Evolutionary conservation across 2,888 invertebrate species (phyloP), one percentile per base, ranked within the genome.

Genomic region (Cryptosula pallasiana): DNA sequence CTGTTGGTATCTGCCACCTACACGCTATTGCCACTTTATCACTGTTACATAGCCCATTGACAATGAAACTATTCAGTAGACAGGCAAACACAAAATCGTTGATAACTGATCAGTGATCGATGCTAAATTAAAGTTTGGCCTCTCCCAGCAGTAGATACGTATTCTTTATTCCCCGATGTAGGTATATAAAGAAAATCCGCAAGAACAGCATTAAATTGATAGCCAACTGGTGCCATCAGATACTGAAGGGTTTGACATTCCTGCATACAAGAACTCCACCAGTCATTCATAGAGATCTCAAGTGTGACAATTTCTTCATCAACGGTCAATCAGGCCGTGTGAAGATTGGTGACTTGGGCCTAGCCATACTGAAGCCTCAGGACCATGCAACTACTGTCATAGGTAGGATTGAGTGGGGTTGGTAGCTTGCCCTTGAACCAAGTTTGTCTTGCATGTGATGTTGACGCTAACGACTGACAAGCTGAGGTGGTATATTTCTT

Each of bases 241-340:
- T 99, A 80, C 88, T 99, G 75, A 98, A 88, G 86, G 99, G 99
- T 35, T 88, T 99, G 74, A 92, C 94, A 81, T 99, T 98, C 86
- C 89, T 99, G 73, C 99, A 99, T 87, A 96, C 97, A 58, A 89
- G 98, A 77, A 86, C 93, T 72, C 95, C 96, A 71, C 95, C 96
- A 72, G 96, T 98, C 80, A 97, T 98, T 81, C 98, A 98, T 87
- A 90, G 95, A 84, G 95, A 96, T 88, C 89, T 99, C 83, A 99
- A 99, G 87, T 99, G 98, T 88, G 99, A 99, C 88, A 99, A 99
- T 87, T 98, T 99, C 85, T 99, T 99, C 87, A 98, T 99, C 82
- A 98, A 98, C 72, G 99, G 99, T 76, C 96, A 97, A 72, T 98
- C 98, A 0, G 99, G 99, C 75, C 94, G 94, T 80, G 99, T 99